Conservation (phyloP, 2,797 vertebrate species). For the Eidolon dupreanum region DNA sequence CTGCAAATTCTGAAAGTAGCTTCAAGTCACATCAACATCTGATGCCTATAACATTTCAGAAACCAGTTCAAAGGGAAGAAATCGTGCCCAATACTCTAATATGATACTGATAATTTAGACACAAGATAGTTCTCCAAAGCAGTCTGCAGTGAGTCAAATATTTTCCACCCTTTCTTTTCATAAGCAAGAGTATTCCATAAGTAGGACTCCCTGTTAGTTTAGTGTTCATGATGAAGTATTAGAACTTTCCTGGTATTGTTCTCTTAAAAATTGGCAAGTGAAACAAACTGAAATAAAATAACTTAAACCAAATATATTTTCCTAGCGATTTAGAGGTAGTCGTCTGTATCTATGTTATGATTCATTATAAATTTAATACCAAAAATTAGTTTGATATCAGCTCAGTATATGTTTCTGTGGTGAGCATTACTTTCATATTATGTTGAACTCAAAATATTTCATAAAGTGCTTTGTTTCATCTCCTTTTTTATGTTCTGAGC, state of each 20-base stretch:
- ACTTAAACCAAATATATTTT: constrained; percentile 53
- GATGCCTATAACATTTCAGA: constrained; percentile 27
- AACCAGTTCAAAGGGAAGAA: neutral
- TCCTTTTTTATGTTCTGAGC: constrained; percentile 25
- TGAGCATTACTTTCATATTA: constrained; percentile 55
- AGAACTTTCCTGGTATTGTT: neutral
- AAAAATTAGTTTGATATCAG: constrained; percentile 65
- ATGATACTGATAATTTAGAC: constrained; percentile 49
- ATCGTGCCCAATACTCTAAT: neutral
- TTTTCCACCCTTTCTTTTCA: constrained; percentile 18
- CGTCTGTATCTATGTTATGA: constrained; percentile 42
- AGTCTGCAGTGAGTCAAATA: neutral
- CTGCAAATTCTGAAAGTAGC: neutral
- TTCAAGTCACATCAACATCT: neutral
- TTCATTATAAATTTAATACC: constrained; percentile 64
- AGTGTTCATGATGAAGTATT: neutral
- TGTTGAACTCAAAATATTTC: constrained; percentile 27
- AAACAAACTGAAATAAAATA: constrained; percentile 42
- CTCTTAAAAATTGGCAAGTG: constrained; percentile 40
- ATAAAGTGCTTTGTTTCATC: constrained; percentile 28
- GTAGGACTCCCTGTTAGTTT: neutral
- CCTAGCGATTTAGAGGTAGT: constrained; percentile 34
- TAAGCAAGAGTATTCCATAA: constrained; percentile 18
- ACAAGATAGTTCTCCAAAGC: neutral
- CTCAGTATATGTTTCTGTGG: constrained; percentile 62